Conservation (phyloP, 2,888 invertebrate genomes). For the Luperina nickerlii region DNA sequence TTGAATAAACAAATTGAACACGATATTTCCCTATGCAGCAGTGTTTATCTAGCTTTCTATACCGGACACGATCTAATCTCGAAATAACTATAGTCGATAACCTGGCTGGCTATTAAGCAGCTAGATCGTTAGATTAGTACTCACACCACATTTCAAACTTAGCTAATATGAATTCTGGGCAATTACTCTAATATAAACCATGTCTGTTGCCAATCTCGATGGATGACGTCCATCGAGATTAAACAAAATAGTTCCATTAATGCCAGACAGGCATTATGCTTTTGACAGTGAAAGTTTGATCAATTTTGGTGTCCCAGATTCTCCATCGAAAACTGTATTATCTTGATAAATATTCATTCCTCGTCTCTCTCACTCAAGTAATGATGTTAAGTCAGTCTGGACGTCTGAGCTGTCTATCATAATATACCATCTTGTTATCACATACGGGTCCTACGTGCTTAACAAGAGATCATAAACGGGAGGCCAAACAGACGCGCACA, state of each 20-base stretch:
- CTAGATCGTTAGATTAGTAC: constrained; percentile 68
- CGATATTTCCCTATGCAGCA: constrained; percentile 46
- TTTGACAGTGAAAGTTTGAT: constrained; percentile 71
- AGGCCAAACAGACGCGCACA: constrained; percentile 58
- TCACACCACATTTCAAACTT: constrained; percentile 58
- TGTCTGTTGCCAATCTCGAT: constrained; percentile 21
- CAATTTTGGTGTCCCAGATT: constrained; percentile 61
- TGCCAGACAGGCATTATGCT: constrained; percentile 58
- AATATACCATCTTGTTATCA: constrained; percentile 76
- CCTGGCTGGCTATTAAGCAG: constrained; percentile 66
- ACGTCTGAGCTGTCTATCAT: constrained; percentile 81
- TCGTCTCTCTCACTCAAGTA: constrained; percentile 25
- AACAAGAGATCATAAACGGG: constrained; percentile 68
- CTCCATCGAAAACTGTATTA: constrained; percentile 29
- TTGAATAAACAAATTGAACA: constrained; percentile 45
- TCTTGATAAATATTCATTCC: constrained; percentile 41
- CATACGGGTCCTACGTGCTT: constrained; percentile 69
- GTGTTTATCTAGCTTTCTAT: constrained; percentile 65
- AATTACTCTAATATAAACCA: constrained; percentile 32
- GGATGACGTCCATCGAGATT: constrained; percentile 11
- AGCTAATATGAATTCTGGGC: constrained; percentile 54
- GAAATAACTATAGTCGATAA: constrained; percentile 66
- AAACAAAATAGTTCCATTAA: constrained; percentile 51
- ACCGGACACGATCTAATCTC: constrained; percentile 71
- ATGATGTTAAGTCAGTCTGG: constrained; percentile 67